Conservation (phyloP, 2,797 vertebrate species). For the Rhynchotus rufescens region DNA sequence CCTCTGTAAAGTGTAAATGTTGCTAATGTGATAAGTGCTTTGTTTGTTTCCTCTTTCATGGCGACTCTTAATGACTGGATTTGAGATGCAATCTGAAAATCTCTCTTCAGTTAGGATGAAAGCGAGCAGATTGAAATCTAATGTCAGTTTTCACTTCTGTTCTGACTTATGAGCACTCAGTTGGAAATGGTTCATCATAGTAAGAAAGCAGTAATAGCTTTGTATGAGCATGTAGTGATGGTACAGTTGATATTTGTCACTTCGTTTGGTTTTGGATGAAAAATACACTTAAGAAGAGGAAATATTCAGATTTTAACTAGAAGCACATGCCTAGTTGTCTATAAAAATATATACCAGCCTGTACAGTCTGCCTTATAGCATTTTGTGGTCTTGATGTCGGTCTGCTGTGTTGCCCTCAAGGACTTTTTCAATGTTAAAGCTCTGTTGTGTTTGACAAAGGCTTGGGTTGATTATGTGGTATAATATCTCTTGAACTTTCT, state of each 20-base stretch:
- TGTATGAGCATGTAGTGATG: not conserved
- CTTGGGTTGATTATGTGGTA: not conserved
- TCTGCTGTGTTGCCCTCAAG: not conserved
- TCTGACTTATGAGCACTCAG: not conserved
- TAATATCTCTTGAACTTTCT: fast-evolving
- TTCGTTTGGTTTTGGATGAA: not conserved
- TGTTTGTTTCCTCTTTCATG: not conserved
- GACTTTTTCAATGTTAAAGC: fast-evolving
- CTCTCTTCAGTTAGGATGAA: not conserved
- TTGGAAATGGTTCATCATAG: not conserved
- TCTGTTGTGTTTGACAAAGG: not conserved
- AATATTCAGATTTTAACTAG: not conserved
- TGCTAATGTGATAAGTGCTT: not conserved
- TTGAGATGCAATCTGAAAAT: not conserved
- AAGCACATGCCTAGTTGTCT: not conserved
- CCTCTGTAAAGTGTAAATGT: not conserved
- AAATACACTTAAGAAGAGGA: not conserved
- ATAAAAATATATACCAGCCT: fast-evolving
- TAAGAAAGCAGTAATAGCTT: fast-evolving
- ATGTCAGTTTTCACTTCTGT: not conserved
- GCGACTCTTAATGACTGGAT: not conserved
- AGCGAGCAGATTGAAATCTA: not conserved
- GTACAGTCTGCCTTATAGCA: not conserved
- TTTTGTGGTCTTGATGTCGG: not conserved
- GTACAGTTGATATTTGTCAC: not conserved